These are phyloP conservation scores for Stichodactyla helianthus DNA, from an alignment of 64 coral and sea anemone species.

Conservation along the genomic window DNA sequence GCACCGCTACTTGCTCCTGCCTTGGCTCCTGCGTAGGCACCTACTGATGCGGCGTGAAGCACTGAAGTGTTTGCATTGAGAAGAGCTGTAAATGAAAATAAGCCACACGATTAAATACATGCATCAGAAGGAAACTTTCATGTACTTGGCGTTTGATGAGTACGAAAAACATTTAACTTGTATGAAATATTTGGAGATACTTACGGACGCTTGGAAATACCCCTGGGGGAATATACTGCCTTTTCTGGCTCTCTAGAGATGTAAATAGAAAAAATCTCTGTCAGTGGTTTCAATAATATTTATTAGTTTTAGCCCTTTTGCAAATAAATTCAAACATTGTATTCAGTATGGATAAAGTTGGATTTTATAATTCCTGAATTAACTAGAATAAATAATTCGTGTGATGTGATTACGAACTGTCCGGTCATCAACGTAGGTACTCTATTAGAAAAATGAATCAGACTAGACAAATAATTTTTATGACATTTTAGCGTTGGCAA, in stretches of 20 bases:
- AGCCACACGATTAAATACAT: background rate
- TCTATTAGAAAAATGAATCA: no score
- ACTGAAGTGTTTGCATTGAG: constrained; percentile 35
- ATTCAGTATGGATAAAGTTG: no score
- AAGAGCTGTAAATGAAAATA: background rate
- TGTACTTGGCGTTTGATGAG: background rate
- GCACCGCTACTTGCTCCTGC: constrained; percentile 65
- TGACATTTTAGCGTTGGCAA: no score
- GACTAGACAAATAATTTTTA: no score
- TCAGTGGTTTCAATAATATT: no score
- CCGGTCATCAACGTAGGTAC: no score
- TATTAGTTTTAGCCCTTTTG: no score
- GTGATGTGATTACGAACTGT: no score
- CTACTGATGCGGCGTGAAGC: constrained; percentile 61
- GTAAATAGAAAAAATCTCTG: background rate
- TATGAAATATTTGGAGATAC: background rate
- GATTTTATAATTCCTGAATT: no score
- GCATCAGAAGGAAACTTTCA: background rate
- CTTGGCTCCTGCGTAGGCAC: constrained; percentile 72
- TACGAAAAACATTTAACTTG: no score
- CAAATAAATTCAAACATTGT: no score
- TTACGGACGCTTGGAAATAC: background rate
- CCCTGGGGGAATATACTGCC: background rate
- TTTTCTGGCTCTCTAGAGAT: background rate
- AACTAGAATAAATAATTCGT: no score